A percentile compares a stretch with the other conserved stretches of the same genome.
Evolutionary conservation across 2,113 vertebrate species (phyloP).

Genomic region (Ancistrus triradiatus): DNA sequence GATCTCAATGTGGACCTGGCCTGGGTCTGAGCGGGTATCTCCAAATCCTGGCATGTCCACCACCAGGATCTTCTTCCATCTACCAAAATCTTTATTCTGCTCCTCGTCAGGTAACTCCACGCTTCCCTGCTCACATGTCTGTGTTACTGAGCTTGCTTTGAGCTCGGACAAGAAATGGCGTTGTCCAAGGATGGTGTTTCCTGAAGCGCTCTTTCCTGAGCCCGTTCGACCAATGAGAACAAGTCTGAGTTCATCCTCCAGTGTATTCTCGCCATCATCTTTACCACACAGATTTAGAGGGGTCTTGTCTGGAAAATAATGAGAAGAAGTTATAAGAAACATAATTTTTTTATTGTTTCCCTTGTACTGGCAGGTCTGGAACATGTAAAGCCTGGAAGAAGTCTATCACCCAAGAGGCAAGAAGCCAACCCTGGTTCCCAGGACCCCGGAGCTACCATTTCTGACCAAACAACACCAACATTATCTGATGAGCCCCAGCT

Average conservation of each 20-base stretch:
- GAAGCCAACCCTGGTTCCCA: no score
- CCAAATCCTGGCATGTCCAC: constrained; percentile 74
- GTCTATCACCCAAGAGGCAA: no score
- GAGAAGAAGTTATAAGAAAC: no score
- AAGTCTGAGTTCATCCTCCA: constrained; percentile 55
- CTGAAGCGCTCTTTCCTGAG: constrained; percentile 69
- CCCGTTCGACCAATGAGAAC: constrained; percentile 71
- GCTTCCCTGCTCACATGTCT: constrained; percentile 53
- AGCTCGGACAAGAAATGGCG: constrained; percentile 59
- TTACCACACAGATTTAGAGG: background rate
- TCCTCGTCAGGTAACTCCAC: constrained; percentile 42
- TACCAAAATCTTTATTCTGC: constrained; percentile 8
- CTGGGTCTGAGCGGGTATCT: constrained; percentile 58
- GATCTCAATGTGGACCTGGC: constrained; percentile 56
- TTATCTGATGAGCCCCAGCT: no score
- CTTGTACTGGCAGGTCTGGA: no score
- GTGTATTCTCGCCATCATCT: constrained; percentile 9
- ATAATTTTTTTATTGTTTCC: no score
- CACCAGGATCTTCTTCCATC: constrained; percentile 50
- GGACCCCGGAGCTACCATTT: no score
- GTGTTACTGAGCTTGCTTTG: constrained; percentile 65
- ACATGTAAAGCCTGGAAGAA: no score
- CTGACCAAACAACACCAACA: no score
- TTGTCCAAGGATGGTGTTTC: constrained; percentile 69
- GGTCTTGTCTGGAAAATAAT: background rate